Evolutionary conservation across 2,797 vertebrate species (phyloP).

Genomic region (Triplophysa bombifrons): DNA sequence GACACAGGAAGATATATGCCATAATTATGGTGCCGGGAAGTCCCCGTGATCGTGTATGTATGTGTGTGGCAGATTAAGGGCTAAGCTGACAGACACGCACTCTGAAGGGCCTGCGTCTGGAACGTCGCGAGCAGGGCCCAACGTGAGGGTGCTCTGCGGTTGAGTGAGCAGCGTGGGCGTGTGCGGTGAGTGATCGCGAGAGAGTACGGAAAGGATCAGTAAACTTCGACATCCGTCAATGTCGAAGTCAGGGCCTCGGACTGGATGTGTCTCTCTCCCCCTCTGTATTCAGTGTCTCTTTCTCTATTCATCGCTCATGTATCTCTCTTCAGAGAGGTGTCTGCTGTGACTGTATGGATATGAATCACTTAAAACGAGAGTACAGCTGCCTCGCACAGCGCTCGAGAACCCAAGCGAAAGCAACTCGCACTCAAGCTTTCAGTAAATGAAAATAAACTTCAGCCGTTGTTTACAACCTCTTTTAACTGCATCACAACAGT

Average conservation of each 20-base stretch:
- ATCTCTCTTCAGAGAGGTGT: conserved; percentile 11
- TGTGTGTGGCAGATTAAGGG: conserved; percentile 52
- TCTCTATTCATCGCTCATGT: background rate
- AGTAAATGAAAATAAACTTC: conserved; percentile 16
- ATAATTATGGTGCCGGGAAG: conserved; percentile 58
- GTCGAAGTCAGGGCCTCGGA: conserved; percentile 44
- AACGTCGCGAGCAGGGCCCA: conserved; percentile 43
- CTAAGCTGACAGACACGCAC: conserved; percentile 57
- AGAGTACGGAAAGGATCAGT: conserved; percentile 69
- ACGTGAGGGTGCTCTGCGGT: conserved; percentile 64
- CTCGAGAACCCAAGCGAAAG: background rate
- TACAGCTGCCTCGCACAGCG: background rate
- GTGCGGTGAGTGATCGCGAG: conserved; percentile 31
- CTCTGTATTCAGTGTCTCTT: background rate
- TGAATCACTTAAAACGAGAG: conserved; percentile 20
- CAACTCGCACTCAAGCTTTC: background rate
- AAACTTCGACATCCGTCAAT: conserved; percentile 77
- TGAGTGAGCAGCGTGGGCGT: conserved; percentile 63
- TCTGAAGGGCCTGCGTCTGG: conserved; percentile 48
- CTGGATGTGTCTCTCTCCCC: conserved; percentile 34
- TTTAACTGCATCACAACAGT: conserved; percentile 17
- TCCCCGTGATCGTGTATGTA: conserved; percentile 40
- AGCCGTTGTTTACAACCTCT: background rate
- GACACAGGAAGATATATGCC: conserved; percentile 49
- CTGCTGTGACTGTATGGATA: conserved; percentile 32